Base-by-base conservation (phyloP, 2,888 invertebrate species). In the Oligia fasciuncula region DNA sequence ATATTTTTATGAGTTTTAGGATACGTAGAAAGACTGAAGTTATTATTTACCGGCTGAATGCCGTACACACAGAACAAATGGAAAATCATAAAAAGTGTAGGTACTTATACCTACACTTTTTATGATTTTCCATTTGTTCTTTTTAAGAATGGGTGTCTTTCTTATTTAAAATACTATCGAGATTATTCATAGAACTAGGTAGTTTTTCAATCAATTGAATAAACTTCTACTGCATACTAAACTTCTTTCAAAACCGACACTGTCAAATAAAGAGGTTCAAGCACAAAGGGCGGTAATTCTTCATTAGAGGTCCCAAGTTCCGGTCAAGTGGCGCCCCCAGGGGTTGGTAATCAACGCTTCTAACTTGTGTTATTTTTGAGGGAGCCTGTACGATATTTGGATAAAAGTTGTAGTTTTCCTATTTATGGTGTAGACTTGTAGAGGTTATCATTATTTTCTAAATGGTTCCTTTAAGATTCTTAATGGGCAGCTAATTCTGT, bases 241-340 rank as follows among this genome's bases (percentile, higher is more conserved):
- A 76, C 54, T 76, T 69, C 51, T 70, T 65, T 70, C 80, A 75
- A 78, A 84, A 84, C 82, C 79, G 80, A 83, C 74, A 78, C 83
- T 85, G 80, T 89, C 81, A 87, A 89, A 89, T 88, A 86, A 89
- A 90, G 90, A 91, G 81, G 87, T 86, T 85, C 85, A 80, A 85
- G 89, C 90, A 92, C 93, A 94, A 93, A 93, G 94, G 95, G 94
- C 92, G 92, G 94, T 95, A 94, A 95, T 95, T 96, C 96, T 96
- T 96, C 96, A 96, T 96, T 96, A 96, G 94, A 91, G 84, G 88
- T 87, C 90, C 90, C 88, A 88, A 91, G 93, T 94, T 94, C 94
- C 95, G 96, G 96, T 95, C 95, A 95, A 95, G 95, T 94, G 93
- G 89, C 88, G 91, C 92, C 94, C 94, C 94, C 90, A 86, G 93